A percentile compares a stretch with the other conserved stretches of the same genome.
Conservation (phyloP, 2,113 vertebrate genomes). For the Bos taurus region DNA sequence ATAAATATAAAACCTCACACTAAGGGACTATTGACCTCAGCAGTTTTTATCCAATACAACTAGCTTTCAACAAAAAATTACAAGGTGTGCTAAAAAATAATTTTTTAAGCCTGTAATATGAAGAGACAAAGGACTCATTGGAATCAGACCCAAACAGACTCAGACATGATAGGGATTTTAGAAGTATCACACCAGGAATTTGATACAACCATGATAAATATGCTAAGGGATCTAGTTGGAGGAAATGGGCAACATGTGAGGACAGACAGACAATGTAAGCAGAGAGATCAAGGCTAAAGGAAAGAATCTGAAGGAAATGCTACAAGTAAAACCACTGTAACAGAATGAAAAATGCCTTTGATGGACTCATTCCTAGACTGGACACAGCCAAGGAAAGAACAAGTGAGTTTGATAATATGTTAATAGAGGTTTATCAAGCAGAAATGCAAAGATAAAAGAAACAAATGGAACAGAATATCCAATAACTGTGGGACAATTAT, state of each 20-base stretch:
- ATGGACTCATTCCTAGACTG: background rate
- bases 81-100: background rate
- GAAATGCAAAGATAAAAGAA: background rate
- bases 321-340: background rate
- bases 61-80: background rate
- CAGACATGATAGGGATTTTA: background rate
- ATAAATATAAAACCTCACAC: background rate
- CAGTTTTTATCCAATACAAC: background rate
- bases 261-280: background rate
- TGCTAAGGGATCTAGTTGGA: background rate
- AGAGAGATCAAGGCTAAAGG: background rate
- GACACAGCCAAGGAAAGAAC: background rate
- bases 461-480: background rate
- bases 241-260: background rate
- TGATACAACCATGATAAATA: background rate
- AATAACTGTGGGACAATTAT: background rate
- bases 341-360: background rate
- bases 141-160: background rate
- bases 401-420: background rate
- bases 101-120: background rate
- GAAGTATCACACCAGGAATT: background rate
- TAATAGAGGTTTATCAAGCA: background rate
- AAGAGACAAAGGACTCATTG: background rate
- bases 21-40: background rate
- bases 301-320: background rate